Conservation (phyloP, 2,888 invertebrate species). For the Capitulum mitella region DNA sequence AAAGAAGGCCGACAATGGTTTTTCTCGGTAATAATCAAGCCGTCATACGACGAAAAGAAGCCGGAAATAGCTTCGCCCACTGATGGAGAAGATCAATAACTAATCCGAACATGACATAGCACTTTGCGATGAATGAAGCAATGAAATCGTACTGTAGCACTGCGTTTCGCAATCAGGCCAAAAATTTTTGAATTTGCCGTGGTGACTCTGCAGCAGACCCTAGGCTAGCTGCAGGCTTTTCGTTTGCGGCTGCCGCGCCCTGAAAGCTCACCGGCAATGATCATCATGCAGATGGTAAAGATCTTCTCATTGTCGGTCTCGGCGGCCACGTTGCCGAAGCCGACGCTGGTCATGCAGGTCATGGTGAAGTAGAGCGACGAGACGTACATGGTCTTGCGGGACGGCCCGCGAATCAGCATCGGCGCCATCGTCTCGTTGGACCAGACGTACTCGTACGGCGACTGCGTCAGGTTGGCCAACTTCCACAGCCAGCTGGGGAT, state of each 20-base stretch:
- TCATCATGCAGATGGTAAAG: constrained; percentile 99
- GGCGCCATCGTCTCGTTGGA: constrained; percentile 59
- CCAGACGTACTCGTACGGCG: constrained; percentile 83
- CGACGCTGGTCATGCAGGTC: constrained; percentile 99
- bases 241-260: no score
- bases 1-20: no score
- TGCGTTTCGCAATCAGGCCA: not conserved
- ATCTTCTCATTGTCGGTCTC: constrained; percentile 99
- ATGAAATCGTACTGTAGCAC: no score
- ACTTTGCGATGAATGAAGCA: not conserved
- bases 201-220: no score
- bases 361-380: constrained; percentile 98
- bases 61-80: no score
- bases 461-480: constrained; percentile 90
- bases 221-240: no score
- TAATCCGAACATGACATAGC: no score
- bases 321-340: constrained; percentile 98
- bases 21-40: no score
- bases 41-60: no score
- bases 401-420: constrained; percentile 83
- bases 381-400: constrained; percentile 89
- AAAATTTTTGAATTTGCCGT: no score
- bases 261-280: constrained; percentile 75
- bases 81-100: no score
- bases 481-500: constrained; percentile 81